phyloP scores from a whole-genome alignment of 2,113 vertebrate species.

The Microcebus ravelobensis region DNA sequence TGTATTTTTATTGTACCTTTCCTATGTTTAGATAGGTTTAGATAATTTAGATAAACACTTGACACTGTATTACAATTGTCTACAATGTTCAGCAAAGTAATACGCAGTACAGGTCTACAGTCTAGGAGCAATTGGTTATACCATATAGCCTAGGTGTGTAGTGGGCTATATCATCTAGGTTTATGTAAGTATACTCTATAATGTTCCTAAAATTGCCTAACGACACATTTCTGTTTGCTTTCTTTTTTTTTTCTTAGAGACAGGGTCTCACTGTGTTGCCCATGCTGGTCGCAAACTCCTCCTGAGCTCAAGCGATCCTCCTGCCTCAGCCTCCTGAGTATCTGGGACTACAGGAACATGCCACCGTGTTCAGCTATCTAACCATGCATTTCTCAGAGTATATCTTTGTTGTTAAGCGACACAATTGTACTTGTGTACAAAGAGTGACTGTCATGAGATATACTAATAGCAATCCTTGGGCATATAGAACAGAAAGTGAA shows the following conservation, averaged over 20 bases:
- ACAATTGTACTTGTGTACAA: neutral
- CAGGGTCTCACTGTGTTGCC: too few species aligned
- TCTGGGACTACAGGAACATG: too few species aligned
- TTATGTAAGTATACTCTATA: neutral
- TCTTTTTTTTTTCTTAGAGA: too few species aligned
- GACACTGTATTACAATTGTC: neutral
- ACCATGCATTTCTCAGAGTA: neutral
- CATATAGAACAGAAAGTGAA: neutral
- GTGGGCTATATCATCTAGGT: neutral
- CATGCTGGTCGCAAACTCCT: too few species aligned
- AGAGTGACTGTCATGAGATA: neutral
- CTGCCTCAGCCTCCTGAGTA: too few species aligned
- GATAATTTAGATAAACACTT: neutral
- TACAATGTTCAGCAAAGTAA: neutral
- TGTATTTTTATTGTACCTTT: neutral
- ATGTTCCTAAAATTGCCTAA: neutral
- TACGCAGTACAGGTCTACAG: neutral
- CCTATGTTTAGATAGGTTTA: neutral
- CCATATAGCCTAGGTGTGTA: neutral
- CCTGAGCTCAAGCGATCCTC: too few species aligned
- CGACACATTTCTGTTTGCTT: neutral
- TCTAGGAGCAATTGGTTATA: neutral
- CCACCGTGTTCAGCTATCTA: too few species aligned
- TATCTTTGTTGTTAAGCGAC: neutral
- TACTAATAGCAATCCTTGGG: neutral